Percentiles rank a stretch among this genome's conserved stretches.
These are phyloP conservation scores for Cyprinodon brontotheroides DNA, from an alignment of 2,113 vertebrate species.

Conservation along the genomic window DNA sequence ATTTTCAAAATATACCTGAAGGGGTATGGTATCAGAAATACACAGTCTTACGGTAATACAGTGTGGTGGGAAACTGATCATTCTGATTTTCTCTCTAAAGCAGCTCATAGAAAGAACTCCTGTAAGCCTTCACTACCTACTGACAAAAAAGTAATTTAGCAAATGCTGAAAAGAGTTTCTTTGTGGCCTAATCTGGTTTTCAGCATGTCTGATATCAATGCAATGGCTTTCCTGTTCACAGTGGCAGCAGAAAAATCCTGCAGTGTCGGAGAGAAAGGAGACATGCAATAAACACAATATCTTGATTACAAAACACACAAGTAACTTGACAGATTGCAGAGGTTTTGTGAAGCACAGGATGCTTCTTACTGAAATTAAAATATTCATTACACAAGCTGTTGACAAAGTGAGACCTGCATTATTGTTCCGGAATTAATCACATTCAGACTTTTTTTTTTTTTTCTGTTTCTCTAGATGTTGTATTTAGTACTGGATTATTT, in stretches of 20 bases:
- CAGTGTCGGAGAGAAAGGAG: conserved; percentile 55
- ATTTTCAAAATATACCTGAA: conserved; percentile 44
- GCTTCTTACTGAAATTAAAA: conserved; percentile 56
- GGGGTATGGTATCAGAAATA: conserved; percentile 36
- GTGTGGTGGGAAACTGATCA: conserved; percentile 28
- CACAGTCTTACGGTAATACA: conserved; percentile 33
- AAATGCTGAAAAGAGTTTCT: conserved; percentile 25
- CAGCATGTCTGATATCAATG: conserved; percentile 25
- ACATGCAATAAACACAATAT: conserved; percentile 71
- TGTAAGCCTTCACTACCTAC: conserved; percentile 22
- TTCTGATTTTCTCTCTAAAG: conserved; percentile 43
- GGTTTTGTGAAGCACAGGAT: conserved; percentile 42
- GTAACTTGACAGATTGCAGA: conserved; percentile 19
- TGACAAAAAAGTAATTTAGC: conserved; percentile 42
- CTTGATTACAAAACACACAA: conserved; percentile 18
- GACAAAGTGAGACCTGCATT: conserved; percentile 26
- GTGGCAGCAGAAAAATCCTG: conserved; percentile 41
- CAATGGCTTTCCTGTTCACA: conserved; percentile 40
- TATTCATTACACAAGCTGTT: conserved; percentile 35
- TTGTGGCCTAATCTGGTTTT: conserved; percentile 47
- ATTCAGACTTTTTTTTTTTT: conserved; percentile 21
- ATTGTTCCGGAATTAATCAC: conserved; percentile 41
- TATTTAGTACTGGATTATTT: conserved; percentile 38
- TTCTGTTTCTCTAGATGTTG: conserved; percentile 23
- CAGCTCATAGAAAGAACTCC: conserved; percentile 38